A percentile compares a stretch with the other conserved stretches of the same genome.
These are phyloP conservation scores for Pogonophryne albipinna DNA, from an alignment of 2,797 vertebrate species.

Conservation along the genomic window DNA sequence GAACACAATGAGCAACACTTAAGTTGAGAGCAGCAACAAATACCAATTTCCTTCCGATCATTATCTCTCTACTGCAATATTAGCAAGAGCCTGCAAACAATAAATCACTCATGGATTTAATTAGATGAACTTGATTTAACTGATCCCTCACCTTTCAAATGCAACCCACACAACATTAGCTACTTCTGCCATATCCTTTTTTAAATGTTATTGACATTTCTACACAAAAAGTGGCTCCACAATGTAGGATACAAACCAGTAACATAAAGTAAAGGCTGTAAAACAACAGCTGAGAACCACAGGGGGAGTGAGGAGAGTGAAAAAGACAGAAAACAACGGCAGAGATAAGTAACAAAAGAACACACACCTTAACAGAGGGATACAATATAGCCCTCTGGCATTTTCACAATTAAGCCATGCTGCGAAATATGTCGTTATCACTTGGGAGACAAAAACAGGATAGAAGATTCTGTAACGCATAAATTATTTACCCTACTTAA, in stretches of 20 bases:
- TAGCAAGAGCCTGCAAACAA: slow-evolving; percentile 28
- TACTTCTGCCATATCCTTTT: slow-evolving; percentile 12
- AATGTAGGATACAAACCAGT: slow-evolving; percentile 55
- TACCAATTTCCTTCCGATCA: slow-evolving; percentile 58
- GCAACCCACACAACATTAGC: background rate
- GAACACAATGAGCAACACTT: slow-evolving; percentile 6
- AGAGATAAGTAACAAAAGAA: slow-evolving; percentile 36
- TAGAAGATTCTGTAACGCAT: slow-evolving; percentile 49
- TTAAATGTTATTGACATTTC: slow-evolving; percentile 64
- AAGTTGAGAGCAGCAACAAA: slow-evolving; percentile 29
- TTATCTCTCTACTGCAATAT: slow-evolving; percentile 47
- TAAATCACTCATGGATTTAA: slow-evolving; percentile 58
- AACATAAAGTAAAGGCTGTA: slow-evolving; percentile 48
- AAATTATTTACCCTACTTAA: slow-evolving; percentile 73
- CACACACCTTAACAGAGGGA: slow-evolving; percentile 76
- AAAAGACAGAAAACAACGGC: slow-evolving; percentile 32
- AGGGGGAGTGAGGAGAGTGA: slow-evolving; percentile 30
- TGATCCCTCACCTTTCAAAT: slow-evolving; percentile 21
- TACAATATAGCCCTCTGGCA: slow-evolving; percentile 51
- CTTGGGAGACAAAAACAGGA: slow-evolving; percentile 60
- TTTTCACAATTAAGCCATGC: slow-evolving; percentile 62
- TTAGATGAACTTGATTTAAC: slow-evolving; percentile 52
- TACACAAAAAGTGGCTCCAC: slow-evolving; percentile 56
- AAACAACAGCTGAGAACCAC: slow-evolving; percentile 47
- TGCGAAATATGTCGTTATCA: slow-evolving; percentile 68